These are phyloP conservation scores for Empis livida DNA, from an alignment of 2,888 invertebrate species.

Conservation along the genomic window DNA sequence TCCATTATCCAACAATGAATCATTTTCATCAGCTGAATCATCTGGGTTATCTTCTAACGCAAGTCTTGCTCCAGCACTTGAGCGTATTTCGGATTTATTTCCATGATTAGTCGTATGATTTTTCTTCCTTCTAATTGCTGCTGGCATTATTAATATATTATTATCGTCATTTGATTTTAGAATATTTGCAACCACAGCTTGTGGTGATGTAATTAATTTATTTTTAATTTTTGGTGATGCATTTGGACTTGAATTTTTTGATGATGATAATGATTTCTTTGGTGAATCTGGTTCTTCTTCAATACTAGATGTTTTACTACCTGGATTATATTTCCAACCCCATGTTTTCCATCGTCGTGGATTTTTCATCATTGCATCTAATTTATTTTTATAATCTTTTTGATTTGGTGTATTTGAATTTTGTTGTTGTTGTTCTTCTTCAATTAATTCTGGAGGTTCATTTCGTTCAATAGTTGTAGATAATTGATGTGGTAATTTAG, in stretches of 20 bases:
- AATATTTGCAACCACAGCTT: conserved; percentile 10
- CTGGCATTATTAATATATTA: conserved; percentile 9
- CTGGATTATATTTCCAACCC: conserved; percentile 23
- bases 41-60: conserved; percentile 12
- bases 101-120: conserved; percentile 12
- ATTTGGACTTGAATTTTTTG: conserved; percentile 20
- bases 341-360: conserved; percentile 20
- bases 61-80: conserved; percentile 21
- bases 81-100: conserved; percentile 15
- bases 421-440: conserved; percentile 8
- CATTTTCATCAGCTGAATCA: conserved; percentile 16
- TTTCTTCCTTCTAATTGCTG: conserved; percentile 17
- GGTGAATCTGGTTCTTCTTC: conserved; percentile 22
- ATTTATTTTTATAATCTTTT: conserved; percentile 7
- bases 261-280: conserved; percentile 18
- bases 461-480: conserved; percentile 11
- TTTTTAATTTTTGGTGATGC: conserved; percentile 19
- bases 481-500: conserved; percentile 17
- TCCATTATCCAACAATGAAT: conserved; percentile 16
- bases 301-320: conserved; percentile 20
- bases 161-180: conserved; percentile 4
- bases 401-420: conserved; percentile 8
- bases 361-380: conserved; percentile 11
- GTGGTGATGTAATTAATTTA: conserved; percentile 1
- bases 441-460: conserved; percentile 10